Percentiles rank a stretch among this genome's conserved stretches.
These are phyloP conservation scores for Lamprotornis superbus DNA, from an alignment of 2,113 vertebrate genomes.

Conservation along the genomic window DNA sequence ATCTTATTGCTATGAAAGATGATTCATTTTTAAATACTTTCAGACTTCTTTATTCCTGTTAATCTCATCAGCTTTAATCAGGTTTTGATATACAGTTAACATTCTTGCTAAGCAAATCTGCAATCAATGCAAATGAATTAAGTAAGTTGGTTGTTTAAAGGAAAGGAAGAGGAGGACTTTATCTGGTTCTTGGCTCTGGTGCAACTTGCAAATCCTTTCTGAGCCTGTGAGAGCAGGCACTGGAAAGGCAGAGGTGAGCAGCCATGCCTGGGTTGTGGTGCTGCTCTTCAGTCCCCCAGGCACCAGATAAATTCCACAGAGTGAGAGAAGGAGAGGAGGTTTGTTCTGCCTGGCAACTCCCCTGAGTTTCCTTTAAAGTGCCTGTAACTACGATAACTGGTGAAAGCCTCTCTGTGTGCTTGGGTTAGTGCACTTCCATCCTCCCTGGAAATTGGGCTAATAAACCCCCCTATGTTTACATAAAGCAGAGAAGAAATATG, in stretches of 20 bases:
- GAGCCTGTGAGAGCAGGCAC: background rate
- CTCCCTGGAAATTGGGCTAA: constrained; percentile 2
- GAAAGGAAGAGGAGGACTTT: background rate
- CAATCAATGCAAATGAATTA: background rate
- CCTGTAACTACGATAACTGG: background rate
- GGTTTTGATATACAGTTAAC: background rate
- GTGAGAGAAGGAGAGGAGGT: background rate
- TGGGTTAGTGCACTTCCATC: background rate
- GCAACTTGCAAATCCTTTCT: background rate
- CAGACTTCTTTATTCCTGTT: background rate
- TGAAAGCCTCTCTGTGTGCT: background rate
- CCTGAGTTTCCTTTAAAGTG: background rate
- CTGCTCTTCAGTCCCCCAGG: background rate
- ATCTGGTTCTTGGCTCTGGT: background rate
- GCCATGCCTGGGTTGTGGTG: background rate
- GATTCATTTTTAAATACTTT: background rate
- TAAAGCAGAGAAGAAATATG: constrained; percentile 1
- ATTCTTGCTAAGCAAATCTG: background rate
- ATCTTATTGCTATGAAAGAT: background rate
- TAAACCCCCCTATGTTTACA: constrained; percentile 19
- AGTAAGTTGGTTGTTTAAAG: background rate
- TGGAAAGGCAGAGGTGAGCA: background rate
- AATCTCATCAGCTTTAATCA: background rate
- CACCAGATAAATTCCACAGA: background rate
- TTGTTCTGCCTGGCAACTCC: background rate